phyloP scores from a whole-genome alignment of 2,888 invertebrate genomes.

The Drosophila prolongata region DNA sequence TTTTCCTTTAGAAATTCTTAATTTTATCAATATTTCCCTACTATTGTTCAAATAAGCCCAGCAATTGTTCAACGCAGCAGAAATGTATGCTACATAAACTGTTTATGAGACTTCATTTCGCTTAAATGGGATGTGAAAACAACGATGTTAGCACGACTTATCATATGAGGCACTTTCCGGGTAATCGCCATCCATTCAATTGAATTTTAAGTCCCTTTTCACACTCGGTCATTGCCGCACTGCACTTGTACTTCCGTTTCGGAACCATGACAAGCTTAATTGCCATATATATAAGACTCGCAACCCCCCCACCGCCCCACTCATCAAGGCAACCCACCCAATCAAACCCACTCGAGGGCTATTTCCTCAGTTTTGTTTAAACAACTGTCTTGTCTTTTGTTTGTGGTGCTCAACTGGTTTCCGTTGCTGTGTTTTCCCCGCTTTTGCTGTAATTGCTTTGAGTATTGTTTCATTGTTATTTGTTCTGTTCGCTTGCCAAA shows the following conservation, averaged over 20 bases:
- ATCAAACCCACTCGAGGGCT: constrained; percentile 25
- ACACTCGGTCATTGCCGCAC: constrained; percentile 21
- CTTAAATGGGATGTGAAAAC: constrained; percentile 14
- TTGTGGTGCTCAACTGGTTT: constrained; percentile 18
- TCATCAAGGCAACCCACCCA: constrained; percentile 9
- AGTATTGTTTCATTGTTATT: constrained; percentile 11
- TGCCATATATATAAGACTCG: constrained; percentile 8
- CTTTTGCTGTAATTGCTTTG: constrained; percentile 35
- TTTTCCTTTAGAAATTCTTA: background rate
- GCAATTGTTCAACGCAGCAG: constrained; percentile 37
- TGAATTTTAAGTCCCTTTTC: constrained; percentile 26
- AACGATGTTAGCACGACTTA: background rate
- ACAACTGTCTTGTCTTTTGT: constrained; percentile 47
- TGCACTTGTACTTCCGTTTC: constrained; percentile 21
- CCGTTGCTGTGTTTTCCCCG: constrained; percentile 9
- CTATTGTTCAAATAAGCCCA: background rate
- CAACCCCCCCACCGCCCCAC: background rate
- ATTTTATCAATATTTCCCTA: background rate
- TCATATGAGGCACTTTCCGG: background rate
- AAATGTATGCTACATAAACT: constrained; percentile 65
- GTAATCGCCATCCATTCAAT: constrained; percentile 7
- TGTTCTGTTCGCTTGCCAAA: constrained; percentile 12
- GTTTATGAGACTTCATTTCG: constrained; percentile 44
- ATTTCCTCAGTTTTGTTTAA: constrained; percentile 52
- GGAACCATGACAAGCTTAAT: constrained; percentile 26